phyloP scores from a whole-genome alignment of 1,140 invertebrate genomes.

The Cyrtorhinus lividipennis region DNA sequence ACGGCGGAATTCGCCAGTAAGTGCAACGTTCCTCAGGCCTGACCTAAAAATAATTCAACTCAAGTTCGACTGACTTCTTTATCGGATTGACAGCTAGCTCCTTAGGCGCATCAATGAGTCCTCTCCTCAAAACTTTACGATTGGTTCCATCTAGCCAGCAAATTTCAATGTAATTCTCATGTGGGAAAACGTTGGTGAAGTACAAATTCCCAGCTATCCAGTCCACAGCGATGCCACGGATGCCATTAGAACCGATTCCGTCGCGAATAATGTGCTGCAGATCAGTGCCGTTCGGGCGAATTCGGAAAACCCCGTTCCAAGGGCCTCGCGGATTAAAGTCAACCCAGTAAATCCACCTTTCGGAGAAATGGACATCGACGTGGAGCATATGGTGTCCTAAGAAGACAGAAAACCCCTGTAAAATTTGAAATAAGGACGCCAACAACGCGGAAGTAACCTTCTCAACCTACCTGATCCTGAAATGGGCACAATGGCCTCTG shows the following conservation, averaged over 20 bases:
- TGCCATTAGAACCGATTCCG: slow-evolving; percentile 89
- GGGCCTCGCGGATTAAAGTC: slow-evolving; percentile 73
- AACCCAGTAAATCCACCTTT: slow-evolving; percentile 93
- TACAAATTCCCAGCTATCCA: slow-evolving; percentile 96
- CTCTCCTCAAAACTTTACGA: slow-evolving; percentile 81
- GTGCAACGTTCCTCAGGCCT: no score
- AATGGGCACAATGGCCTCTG: slow-evolving; percentile 91
- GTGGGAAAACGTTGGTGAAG: slow-evolving; percentile 94
- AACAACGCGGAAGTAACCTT: background rate
- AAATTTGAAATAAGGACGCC: background rate
- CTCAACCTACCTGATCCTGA: slow-evolving; percentile 46
- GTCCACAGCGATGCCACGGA: slow-evolving; percentile 83
- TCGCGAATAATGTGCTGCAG: slow-evolving; percentile 70
- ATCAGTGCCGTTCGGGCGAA: slow-evolving; percentile 77
- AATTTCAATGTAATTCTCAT: slow-evolving; percentile 95
- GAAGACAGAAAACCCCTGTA: slow-evolving; percentile 16
- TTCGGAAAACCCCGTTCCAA: slow-evolving; percentile 85
- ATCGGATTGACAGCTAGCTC: slow-evolving; percentile 94
- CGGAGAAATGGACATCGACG: slow-evolving; percentile 72
- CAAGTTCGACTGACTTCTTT: slow-evolving; percentile 55
- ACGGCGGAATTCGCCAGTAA: no score
- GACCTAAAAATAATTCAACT: slow-evolving; percentile 1
- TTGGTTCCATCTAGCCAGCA: slow-evolving; percentile 80
- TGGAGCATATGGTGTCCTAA: slow-evolving; percentile 69
- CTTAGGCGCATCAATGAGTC: slow-evolving; percentile 81